Conservation (phyloP, 1,140 invertebrate species). For the Cyclina sinensis region DNA sequence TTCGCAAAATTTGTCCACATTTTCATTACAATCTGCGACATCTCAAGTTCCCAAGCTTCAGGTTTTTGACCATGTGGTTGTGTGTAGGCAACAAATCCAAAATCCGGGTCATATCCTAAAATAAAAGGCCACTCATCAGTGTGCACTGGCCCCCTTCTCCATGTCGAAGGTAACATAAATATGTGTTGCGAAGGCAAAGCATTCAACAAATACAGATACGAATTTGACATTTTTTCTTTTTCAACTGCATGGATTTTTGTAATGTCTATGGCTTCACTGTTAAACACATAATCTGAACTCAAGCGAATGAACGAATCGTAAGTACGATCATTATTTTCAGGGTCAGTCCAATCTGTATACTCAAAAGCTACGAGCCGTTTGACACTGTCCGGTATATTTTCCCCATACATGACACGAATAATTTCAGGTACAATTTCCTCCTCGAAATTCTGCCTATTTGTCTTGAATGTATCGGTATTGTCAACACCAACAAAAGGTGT, state of each 20-base stretch:
- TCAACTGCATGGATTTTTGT: neutral
- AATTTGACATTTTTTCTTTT: neutral
- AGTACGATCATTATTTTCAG: neutral
- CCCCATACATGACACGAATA: neutral
- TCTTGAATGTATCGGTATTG: neutral
- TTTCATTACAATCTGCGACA: neutral
- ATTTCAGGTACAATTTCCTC: neutral
- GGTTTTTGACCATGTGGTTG: conserved; percentile 10
- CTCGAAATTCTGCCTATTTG: neutral
- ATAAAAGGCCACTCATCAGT: conserved; percentile 8
- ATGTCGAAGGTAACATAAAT: neutral
- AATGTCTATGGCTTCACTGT: conserved; percentile 4
- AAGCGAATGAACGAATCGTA: conserved; percentile 24
- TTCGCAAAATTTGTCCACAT: conserved; percentile 44
- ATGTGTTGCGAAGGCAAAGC: neutral
- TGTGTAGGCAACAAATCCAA: neutral
- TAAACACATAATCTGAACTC: conserved; percentile 39
- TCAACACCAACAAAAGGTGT: neutral
- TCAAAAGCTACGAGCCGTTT: neutral
- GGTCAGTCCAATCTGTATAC: conserved; percentile 44
- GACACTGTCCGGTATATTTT: conserved; percentile 41
- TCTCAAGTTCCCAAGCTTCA: neutral
- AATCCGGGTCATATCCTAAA: conserved; percentile 20
- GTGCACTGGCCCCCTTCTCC: neutral
- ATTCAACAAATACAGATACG: conserved; percentile 29